Base-by-base conservation (phyloP, 1,140 invertebrate species). In the Cyrtorhinus lividipennis region DNA sequence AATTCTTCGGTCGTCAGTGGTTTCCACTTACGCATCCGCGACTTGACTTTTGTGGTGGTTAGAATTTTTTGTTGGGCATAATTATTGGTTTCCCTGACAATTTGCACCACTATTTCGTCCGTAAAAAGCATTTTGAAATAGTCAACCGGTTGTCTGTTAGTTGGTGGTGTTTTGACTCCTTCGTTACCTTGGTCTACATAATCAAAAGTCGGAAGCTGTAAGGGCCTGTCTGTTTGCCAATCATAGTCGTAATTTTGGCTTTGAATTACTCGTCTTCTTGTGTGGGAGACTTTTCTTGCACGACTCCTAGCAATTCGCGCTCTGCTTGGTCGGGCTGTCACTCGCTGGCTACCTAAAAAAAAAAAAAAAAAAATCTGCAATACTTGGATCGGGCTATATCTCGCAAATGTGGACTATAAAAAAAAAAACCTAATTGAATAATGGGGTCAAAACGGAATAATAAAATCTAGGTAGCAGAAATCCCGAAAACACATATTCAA, bases 11-110 rank as follows among this genome's bases (percentile, higher is more conserved):
- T 24, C 2, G n/a, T 22, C 2, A 59, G 2, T 12, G 38, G 53
- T 64, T 64, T 64, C 56, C 62, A 59, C 26, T 13, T 59, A 3
- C 15, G 20, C 15, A 59, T 64, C 2, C 22, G 56, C 1, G 38
- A 59, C 44, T 59, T 44, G 2, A 22, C 5, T 22, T 30, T 20
- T 5, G 5, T 58, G 8, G 26, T 22, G 20, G 13, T 22, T 18
- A 18, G 27, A 30, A 24, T 20, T 1, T 23, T 20, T 59, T 22
- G 24, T 24, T 59, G 27, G 25, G 62, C 24, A 20, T 45, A 59
- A 15, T 1, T 44, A 38, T 64, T 59, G 8, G 62, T 59, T 44
- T 27, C 24, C 1, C 3, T 26, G 3, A 63, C 25, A 12, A 63
- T 30, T 18, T 10, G 18, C 30, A 25, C 20, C 2, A 63, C 13